A percentile compares a stretch with the other conserved stretches of the same genome.
Conservation (phyloP, 2,888 invertebrate genomes). For the Seira ritae region DNA sequence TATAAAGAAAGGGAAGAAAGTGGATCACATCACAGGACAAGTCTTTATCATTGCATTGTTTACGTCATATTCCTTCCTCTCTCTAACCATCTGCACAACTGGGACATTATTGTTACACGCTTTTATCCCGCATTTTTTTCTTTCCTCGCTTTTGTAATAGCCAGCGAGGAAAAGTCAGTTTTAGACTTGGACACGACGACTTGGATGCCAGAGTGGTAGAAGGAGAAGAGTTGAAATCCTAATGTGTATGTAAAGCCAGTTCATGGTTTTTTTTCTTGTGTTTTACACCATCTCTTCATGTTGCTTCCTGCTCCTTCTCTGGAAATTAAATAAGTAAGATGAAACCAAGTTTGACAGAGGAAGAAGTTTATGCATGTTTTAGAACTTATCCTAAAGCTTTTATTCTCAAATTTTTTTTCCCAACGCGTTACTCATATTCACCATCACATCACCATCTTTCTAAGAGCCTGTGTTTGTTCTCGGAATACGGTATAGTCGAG, state of each 20-base stretch:
- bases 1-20: too few relatives aligned
- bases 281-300: conserved; percentile 46
- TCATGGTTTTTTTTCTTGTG: conserved; percentile 60
- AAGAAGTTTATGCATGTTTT: conserved; percentile 26
- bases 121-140: neutral
- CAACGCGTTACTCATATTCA: neutral
- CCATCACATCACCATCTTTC: neutral
- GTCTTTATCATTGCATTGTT: neutral
- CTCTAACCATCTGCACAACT: neutral
- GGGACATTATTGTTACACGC: neutral
- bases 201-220: too few relatives aligned
- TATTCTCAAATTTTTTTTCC: neutral
- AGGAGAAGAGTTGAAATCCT: conserved; percentile 37
- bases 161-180: neutral
- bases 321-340: conserved; percentile 57
- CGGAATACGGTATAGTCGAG: too few relatives aligned
- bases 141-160: neutral
- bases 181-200: conserved; percentile 20
- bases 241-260: conserved; percentile 38
- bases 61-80: neutral
- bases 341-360: conserved; percentile 25
- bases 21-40: neutral
- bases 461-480: neutral
- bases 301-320: conserved; percentile 26
- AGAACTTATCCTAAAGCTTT: neutral